Evolutionary conservation across 1,140 invertebrate species (phyloP), one percentile per base, ranked within the genome.

Genomic region (Hyphantria cunea): DNA sequence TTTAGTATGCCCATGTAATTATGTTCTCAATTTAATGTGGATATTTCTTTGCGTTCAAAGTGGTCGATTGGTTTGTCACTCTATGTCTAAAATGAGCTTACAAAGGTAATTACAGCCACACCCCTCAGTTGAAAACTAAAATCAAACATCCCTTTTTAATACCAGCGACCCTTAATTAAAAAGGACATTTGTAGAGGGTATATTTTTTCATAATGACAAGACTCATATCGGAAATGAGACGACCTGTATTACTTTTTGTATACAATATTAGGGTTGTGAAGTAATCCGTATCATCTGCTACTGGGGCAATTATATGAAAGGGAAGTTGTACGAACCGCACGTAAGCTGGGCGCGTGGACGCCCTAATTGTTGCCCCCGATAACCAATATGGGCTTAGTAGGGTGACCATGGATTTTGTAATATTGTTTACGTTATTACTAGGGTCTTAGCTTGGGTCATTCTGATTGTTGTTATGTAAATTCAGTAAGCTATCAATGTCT

Each of bases 201-300:
- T 53, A 15, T 37, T 69, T 64, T 56, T 54, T 56, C 44, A 13
- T 63, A 32, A 44, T 49, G 37, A 42, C 42, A 63, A 44, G 41
- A 48, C 50, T 37, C 37, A 44, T 58, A 58, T 59, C 55, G 45
- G 37, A 53, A 65, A 58, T 62, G 64, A 51, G 45, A 17, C 44
- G 52, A 66, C 59, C 59, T 52, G 60, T 50, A 59, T 63, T 68
- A 60, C 15, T 62, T 50, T 45, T 45, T 39, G 59, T 56, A 14
- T 44, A 44, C 41, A 44, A 55, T 70, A 68, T 70, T 65, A 73
- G 73, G 71, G 71, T 49, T 72, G 66, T 66, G 67, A 37, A 54
- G 60, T 89, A 90, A 90, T 88, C 84, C 84, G 74, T 85, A 83
- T 88, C 85, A 88, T 88, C 84, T 88, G 85, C 80, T 90, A 66